Evolutionary conservation across 2,113 vertebrate genomes (phyloP).

Genomic region (Athene noctua): DNA sequence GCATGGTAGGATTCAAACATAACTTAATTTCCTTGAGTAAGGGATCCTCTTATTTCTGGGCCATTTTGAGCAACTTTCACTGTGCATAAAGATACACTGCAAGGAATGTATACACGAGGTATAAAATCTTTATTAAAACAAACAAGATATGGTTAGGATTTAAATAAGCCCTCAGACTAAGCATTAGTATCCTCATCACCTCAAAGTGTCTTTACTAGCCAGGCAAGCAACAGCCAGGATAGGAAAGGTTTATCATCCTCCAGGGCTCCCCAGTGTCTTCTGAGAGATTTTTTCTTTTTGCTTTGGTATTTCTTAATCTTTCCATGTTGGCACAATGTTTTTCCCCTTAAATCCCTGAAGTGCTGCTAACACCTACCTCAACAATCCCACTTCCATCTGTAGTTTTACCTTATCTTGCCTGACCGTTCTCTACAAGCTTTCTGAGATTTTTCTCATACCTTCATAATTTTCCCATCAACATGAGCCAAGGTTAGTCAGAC

Average conservation of each 20-base stretch:
- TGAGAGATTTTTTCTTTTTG: not conserved
- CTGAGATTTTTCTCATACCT: not conserved
- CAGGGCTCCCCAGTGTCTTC: not conserved
- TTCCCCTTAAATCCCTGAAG: not conserved
- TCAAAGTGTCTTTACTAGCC: not conserved
- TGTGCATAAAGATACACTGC: not conserved
- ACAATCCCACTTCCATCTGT: not conserved
- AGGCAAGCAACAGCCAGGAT: not conserved
- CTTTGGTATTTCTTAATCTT: not conserved
- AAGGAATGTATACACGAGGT: not conserved
- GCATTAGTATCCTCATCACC: not conserved
- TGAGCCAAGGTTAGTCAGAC: not conserved
- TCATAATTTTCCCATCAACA: rapidly evolving
- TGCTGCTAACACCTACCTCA: not conserved
- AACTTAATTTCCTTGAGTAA: not conserved
- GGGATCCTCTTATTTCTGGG: not conserved
- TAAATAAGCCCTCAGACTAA: not conserved
- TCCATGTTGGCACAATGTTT: not conserved
- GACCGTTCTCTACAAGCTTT: not conserved
- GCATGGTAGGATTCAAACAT: not conserved
- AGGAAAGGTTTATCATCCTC: not conserved
- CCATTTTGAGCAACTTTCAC: not conserved
- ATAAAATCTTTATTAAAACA: not conserved
- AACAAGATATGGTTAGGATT: not conserved
- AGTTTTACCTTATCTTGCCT: not conserved